Base-by-base conservation (phyloP, 2,113 vertebrate species). In the Rhombomys opimus region DNA sequence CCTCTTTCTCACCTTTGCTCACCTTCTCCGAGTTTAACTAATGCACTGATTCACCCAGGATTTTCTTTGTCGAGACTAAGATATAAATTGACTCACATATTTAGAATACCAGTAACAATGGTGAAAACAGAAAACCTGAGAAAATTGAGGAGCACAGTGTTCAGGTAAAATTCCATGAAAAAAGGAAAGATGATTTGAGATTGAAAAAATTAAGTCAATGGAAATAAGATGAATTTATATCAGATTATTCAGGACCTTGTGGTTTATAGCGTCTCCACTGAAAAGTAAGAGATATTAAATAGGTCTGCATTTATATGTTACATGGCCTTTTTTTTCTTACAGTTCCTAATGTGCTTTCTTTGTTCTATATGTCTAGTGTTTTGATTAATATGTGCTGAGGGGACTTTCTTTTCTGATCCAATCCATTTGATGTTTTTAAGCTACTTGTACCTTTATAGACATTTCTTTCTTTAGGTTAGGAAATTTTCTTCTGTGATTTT, bases 221-320 rank as follows among this genome's bases (percentile, higher is more conserved):
- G 1, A 27, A 89, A 65, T 52, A 93, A 91, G 90, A 32, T 85
- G 46, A 93, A 94, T 84, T 94, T 91, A 87, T 89, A 67, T 92
- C 38, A 70, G 52, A 17, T 65, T 2, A 65, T 20, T 15, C 50
- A 80, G 11, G 18, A 20, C 10, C n/a, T n/a, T 70, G 17, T 38
- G n/a, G 18, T 57, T 81, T 22, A 57, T 57, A 81, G 32, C 5
- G 32, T 57, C 32, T 57, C 18, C 30, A 81, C 11, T 57, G 32
- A 81, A 4, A 81, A 23, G 4, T n/a, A 18, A 59, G 4, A 4
- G 57, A 6, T n/a, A 59, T 25, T 23, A 25, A 4, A 59, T 59
- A 81, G 54, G 10, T 59, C 30, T 35, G 4, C 17, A 10, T 81
- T 81, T 59, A 59, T 57, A 57, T 59, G 20, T 59, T n/a, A 81